Evolutionary conservation across 2,797 vertebrate species (phyloP), one percentile per base, ranked within the genome.

Genomic region (Ispidina picta): DNA sequence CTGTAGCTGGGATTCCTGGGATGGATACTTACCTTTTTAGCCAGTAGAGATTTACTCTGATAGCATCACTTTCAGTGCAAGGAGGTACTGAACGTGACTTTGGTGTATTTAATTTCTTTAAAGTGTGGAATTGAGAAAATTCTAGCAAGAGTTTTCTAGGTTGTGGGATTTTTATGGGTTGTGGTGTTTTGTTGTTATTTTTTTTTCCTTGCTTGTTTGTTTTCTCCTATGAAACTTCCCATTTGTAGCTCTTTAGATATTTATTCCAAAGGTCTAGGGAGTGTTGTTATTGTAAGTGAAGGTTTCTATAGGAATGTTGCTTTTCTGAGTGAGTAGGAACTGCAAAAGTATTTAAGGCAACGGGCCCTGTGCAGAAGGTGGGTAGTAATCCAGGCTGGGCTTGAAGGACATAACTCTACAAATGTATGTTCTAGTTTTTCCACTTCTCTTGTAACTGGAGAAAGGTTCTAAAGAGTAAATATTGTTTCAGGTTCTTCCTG

Each of bases 401-500:
- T 66, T 70, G 49, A 64, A 90, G 37, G 10, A 10, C 10, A 1
- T 37, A 62, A 35, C 44, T 63, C 25, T 35, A 41, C 12, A 56
- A 64, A 55, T 37, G 41, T 69, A 2, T 56, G 37, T 16, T 79
- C 12, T 56, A 8, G 6, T 28, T 76, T 56, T 76, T 3, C 25
- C 8, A 8, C 6, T 8, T 5, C 10, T 73, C 56, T 56, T 74
- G 33, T 80, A 56, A 23, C 7, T 82, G 29, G 29, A 31, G 22
- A 55, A 86, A 81, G 9, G 21, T 35, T 54, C 69, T 92, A 62
- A 95, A 46, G 19, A 52, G 20, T 86, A 75, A 75, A 8, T 91
- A 16, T 23, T 73, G 66, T 97, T 96, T 92, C 94, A 98, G 98
- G 85, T 91, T 88, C 56, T 81, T 63, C 26, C 44, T 92, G 28